Conservation (phyloP, 2,113 vertebrate genomes). For the Fregata magnificens region DNA sequence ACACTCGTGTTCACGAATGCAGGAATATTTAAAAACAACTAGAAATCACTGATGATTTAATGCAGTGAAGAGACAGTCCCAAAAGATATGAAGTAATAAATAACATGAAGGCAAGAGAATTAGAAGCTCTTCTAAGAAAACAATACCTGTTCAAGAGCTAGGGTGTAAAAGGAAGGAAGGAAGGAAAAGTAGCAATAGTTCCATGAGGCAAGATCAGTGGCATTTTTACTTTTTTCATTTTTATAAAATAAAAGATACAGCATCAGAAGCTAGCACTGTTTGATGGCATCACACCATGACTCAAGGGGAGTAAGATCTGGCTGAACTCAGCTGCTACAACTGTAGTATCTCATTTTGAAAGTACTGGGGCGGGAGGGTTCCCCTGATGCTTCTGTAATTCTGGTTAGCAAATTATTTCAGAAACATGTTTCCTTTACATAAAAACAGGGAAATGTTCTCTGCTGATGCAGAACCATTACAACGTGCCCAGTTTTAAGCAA, state of each 20-base stretch:
- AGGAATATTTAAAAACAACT: not conserved
- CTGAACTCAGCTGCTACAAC: not conserved
- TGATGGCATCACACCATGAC: not conserved
- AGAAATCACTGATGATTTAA: not conserved
- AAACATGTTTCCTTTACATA: not conserved
- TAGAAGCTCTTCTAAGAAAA: not conserved
- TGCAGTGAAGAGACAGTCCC: not conserved
- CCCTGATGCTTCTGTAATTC: not conserved
- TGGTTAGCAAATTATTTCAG: not conserved
- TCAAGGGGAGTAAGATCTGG: not conserved
- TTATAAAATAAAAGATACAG: not conserved
- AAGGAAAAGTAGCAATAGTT: not conserved
- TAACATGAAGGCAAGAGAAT: not conserved
- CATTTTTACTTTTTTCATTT: not conserved
- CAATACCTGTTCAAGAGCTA: not conserved
- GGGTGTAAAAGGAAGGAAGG: not conserved
- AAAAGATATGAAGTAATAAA: not conserved
- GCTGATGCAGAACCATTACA: not conserved
- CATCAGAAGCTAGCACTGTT: not conserved
- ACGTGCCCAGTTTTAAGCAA: not conserved
- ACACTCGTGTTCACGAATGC: rapidly evolving
- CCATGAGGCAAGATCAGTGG: not conserved
- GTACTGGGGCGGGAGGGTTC: rapidly evolving
- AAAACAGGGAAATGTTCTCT: not conserved
- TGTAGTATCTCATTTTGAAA: not conserved